These are phyloP conservation scores for Chauna torquata DNA, from an alignment of 2,113 vertebrate species.

Conservation along the genomic window DNA sequence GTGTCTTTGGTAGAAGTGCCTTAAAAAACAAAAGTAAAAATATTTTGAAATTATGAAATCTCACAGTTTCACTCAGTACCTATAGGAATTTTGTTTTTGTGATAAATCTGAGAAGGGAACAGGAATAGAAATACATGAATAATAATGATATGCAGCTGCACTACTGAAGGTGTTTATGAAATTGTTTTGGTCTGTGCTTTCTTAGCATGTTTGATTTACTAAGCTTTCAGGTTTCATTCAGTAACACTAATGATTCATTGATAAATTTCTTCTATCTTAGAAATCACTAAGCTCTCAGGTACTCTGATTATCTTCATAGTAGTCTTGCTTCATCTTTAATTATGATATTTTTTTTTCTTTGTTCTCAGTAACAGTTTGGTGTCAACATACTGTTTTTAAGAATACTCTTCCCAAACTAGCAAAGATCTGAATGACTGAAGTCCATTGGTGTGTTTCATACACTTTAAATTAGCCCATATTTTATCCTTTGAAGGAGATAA, in stretches of 20 bases:
- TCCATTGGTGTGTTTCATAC: not conserved
- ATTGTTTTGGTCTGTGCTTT: not conserved
- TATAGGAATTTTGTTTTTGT: conserved; percentile 3
- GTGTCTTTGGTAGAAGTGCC: not conserved
- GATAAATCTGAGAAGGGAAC: not conserved
- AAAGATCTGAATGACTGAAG: not conserved
- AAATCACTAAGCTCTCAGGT: not conserved
- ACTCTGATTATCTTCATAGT: not conserved
- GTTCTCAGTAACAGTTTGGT: not conserved
- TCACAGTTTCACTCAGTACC: not conserved
- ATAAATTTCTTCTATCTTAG: not conserved
- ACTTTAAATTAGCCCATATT: not conserved
- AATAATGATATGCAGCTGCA: not conserved
- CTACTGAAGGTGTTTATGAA: not conserved
- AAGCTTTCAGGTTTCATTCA: not conserved
- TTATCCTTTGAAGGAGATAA: not conserved
- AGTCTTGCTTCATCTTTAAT: not conserved
- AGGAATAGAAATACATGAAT: conserved; percentile 6
- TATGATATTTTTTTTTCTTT: not conserved
- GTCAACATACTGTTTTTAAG: not conserved
- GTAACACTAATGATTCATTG: not conserved
- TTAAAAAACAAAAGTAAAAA: conserved; percentile 18
- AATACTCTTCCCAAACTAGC: not conserved
- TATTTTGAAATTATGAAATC: conserved; percentile 15
- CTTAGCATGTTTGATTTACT: conserved; percentile 2